These are phyloP conservation scores for Panagrolaimus sp. DNA, from an alignment of 1,140 invertebrate species.

Conservation along the genomic window DNA sequence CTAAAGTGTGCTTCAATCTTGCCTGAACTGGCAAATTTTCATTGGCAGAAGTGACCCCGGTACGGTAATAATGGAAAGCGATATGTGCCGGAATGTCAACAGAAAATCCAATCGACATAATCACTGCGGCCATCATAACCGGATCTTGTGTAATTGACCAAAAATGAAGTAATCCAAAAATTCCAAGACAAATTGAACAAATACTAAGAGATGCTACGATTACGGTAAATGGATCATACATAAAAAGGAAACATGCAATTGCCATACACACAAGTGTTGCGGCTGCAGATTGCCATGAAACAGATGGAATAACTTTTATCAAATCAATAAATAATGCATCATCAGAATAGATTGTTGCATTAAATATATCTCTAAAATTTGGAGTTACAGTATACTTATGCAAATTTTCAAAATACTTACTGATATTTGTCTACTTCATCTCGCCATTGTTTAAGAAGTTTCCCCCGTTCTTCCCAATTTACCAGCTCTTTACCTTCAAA, in stretches of 20 bases:
- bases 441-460: neutral
- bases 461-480: constrained; percentile 19
- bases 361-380: constrained; percentile 18
- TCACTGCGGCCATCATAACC: constrained; percentile 59
- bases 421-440: neutral
- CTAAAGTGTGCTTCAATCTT: constrained; percentile 17
- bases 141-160: constrained; percentile 57
- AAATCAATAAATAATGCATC: constrained; percentile 28
- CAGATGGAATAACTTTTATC: constrained; percentile 25
- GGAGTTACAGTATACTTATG: neutral
- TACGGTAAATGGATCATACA: constrained; percentile 56
- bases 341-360: constrained; percentile 22
- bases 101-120: constrained; percentile 60
- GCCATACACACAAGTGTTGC: constrained; percentile 57
- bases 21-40: neutral
- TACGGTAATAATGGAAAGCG: constrained; percentile 59
- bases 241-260: constrained; percentile 56
- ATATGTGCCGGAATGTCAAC: constrained; percentile 60
- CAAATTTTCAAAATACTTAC: neutral
- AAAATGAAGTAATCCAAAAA: constrained; percentile 58
- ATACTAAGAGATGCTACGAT: constrained; percentile 53
- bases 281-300: constrained; percentile 55
- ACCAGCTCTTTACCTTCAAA: neutral
- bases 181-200: constrained; percentile 47
- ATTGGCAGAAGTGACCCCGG: neutral